Base-by-base conservation (phyloP, 2,888 invertebrate genomes). In the Nasonovia ribisnigri region DNA sequence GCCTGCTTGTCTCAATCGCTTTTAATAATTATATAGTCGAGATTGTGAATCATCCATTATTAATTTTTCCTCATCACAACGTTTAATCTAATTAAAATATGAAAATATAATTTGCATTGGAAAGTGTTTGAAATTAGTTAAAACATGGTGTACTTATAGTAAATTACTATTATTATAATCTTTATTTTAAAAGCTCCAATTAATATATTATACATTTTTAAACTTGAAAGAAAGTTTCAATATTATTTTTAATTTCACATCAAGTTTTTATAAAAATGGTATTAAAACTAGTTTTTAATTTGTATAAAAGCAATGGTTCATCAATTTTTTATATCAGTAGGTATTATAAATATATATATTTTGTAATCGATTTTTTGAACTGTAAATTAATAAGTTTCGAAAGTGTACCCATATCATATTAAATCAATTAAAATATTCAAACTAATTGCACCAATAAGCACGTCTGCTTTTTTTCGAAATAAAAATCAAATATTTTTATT, bases 1-100 rank as follows among this genome's bases (percentile, higher is more conserved):
- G 48, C 48, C n/a, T 51, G 20, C 16, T 87, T 48, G 87, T 51
- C n/a, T 51, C 51, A 87, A 87, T 87, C 48, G 20, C n/a, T 48
- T 87, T 87, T 87, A 48, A 48, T 87, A 48, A 48, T 29, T 87
- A 87, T 43, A 29, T 43, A 84, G 84, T 42, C 26, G 24, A 46
- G 48, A 87, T 87, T n/a, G 20, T 51, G 20, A 51, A 87, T 87
- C 48, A 87, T 48, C 48, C n/a, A n/a, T 48, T n/a, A n/a, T 87
- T 87, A 87, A 20, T 87, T 48, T 48, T 87, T 48, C n/a, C 48
- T 48, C 48, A 48, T 87, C 87, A 87, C n/a, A 48, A n/a, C n/a
- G 13, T 48, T 48, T 36, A 84, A 84, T 84, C 43, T 84, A 26
- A 43, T 84, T 84, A 84, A 84, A 43, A 29, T 11, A 29, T 46